phyloP scores from a whole-genome alignment of 2,797 vertebrate genomes.

The Leptodactylus fallax region DNA sequence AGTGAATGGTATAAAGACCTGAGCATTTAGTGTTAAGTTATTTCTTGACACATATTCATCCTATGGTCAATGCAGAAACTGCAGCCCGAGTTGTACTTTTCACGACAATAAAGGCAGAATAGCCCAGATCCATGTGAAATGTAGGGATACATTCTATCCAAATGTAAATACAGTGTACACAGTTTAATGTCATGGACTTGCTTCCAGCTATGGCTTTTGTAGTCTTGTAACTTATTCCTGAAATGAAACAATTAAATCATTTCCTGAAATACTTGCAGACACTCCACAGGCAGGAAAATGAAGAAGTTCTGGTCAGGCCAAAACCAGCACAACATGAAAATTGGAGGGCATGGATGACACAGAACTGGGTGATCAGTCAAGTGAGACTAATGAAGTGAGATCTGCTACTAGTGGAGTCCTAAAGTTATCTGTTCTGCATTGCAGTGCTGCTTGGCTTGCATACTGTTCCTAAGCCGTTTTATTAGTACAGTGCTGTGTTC shows the following conservation, averaged over 20 bases:
- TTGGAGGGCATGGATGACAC: slow-evolving; percentile 30
- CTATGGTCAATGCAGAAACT: neutral
- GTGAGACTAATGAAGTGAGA: slow-evolving; percentile 48
- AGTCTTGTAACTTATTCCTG: slow-evolving; percentile 34
- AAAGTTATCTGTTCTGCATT: slow-evolving; percentile 48
- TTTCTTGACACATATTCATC: no score
- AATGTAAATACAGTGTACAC: neutral
- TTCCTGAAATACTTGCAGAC: slow-evolving; percentile 44
- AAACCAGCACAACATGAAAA: slow-evolving; percentile 27
- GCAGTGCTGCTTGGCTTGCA: slow-evolving; percentile 43
- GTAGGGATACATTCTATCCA: neutral
- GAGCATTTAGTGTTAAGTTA: no score
- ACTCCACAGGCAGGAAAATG: slow-evolving; percentile 32
- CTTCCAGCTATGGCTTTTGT: neutral
- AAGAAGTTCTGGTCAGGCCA: slow-evolving; percentile 27
- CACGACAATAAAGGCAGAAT: neutral
- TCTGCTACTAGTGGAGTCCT: slow-evolving; percentile 17
- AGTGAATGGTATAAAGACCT: no score
- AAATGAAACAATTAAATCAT: slow-evolving; percentile 46
- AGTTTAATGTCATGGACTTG: neutral
- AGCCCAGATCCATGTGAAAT: neutral
- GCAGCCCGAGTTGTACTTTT: neutral
- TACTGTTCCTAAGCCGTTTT: slow-evolving; percentile 42
- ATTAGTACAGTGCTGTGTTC: slow-evolving; percentile 26
- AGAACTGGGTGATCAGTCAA: slow-evolving; percentile 26